Conservation (phyloP, 2,888 invertebrate genomes). For the Belgica antarctica region DNA sequence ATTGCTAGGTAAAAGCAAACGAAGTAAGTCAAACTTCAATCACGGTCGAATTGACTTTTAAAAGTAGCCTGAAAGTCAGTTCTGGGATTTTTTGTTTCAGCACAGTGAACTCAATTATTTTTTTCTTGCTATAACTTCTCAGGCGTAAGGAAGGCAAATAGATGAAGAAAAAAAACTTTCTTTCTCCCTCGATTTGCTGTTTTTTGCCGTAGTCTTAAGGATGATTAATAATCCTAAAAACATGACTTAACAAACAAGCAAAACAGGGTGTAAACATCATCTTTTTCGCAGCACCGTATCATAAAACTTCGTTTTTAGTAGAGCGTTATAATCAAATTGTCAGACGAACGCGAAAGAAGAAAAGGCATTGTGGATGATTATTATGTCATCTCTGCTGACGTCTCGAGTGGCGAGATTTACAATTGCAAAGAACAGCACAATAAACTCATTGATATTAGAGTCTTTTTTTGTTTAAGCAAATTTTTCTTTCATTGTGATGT, state of each 20-base stretch:
- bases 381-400: not conserved
- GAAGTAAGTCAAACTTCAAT: conserved; percentile 10
- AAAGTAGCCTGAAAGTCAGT: conserved; percentile 13
- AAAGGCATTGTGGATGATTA: not conserved
- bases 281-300: not conserved
- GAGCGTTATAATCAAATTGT: conserved; percentile 14
- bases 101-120: conserved; percentile 14
- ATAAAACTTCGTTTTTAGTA: not conserved
- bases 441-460: no score
- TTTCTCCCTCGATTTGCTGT: conserved; percentile 15
- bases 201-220: conserved; percentile 22
- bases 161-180: not conserved
- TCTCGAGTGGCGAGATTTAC: not conserved
- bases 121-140: conserved; percentile 9
- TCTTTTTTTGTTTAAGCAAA: no score
- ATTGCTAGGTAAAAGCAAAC: not conserved
- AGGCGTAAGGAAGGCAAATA: not conserved
- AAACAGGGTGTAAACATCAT: not conserved
- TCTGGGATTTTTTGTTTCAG: conserved; percentile 4
- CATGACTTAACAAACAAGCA: conserved; percentile 31
- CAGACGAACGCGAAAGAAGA: not conserved
- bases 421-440: not conserved
- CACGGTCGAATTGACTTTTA: conserved; percentile 7
- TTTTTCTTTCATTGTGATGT: no score
- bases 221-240: conserved; percentile 27